phyloP scores from a whole-genome alignment of 2,888 invertebrate species.

The Sphinx pinastri region DNA sequence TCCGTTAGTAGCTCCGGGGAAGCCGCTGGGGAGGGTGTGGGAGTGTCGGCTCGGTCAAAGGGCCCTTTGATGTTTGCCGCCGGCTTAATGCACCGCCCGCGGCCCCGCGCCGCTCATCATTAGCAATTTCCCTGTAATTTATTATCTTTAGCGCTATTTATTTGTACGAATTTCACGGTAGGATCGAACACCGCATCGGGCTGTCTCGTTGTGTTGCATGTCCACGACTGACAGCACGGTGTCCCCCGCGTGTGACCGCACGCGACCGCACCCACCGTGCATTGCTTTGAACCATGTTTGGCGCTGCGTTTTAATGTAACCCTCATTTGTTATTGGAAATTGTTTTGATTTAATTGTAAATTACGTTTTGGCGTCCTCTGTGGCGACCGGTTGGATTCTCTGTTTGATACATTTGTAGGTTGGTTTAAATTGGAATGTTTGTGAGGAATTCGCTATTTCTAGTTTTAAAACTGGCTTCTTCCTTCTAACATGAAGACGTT shows the following conservation, averaged over 20 bases:
- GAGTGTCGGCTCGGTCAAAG: slow-evolving; percentile 83
- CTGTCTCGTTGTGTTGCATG: not conserved
- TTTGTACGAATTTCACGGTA: slow-evolving; percentile 76
- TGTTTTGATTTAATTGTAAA: not conserved
- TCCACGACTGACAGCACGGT: not conserved
- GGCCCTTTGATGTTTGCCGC: slow-evolving; percentile 83
- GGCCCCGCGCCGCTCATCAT: slow-evolving; percentile 79
- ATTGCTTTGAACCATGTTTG: slow-evolving; percentile 2
- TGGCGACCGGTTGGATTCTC: too few species aligned
- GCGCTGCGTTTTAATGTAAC: not conserved
- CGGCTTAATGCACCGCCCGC: slow-evolving; percentile 84
- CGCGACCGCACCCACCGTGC: not conserved
- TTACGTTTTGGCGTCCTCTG: not conserved
- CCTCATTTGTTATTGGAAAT: not conserved
- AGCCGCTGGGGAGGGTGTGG: slow-evolving; percentile 63
- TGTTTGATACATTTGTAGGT: too few species aligned
- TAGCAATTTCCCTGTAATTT: slow-evolving; percentile 84
- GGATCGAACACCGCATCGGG: not conserved
- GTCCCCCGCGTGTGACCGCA: not conserved
- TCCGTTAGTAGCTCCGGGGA: slow-evolving; percentile 48
- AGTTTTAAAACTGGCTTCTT: too few species aligned
- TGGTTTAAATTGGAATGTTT: too few species aligned
- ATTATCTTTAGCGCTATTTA: slow-evolving; percentile 82
- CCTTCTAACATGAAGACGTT: too few species aligned
- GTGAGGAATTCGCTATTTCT: too few species aligned